Evolutionary conservation across 2,888 invertebrate species (phyloP), one percentile per base, ranked within the genome.

Genomic region (Trichopria drosophilae): DNA sequence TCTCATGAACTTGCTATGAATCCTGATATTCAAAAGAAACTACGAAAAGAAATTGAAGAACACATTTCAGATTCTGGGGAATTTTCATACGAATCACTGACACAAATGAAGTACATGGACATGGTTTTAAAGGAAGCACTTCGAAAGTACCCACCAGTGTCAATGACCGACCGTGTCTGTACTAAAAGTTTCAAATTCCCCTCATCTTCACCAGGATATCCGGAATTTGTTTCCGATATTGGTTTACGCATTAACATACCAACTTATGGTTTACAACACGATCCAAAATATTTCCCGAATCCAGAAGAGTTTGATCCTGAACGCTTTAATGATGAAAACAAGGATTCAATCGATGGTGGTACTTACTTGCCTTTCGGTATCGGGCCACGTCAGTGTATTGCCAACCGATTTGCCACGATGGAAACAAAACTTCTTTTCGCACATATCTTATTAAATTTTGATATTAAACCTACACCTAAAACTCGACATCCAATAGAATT

Each of bases 81-180:
- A 0, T 26, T 61, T 0, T 51, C 60, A 2, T 72, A 70, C 42
- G 70, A 72, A 3, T 51, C 47, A 0, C 29, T 73, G 4, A 62
- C 61, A 3, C 41, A 41, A 0, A 63, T 72, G 62, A 42, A 53
- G 6, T 73, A 71, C 47, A 36, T 73, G 22, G 68, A 72, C 12
- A 71, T 69, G 2, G 64, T 73, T 3, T 22, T 72, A 6, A 60
- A 61, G 36, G 73, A 73, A 46, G 19, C 62, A 9, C 39, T 64
- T 1, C 55, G 65, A 23, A 48, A 61, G 34, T 67, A 68, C 29
- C 76, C 80, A 0, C 74, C 78, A 2, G 77, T 77, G 1, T 53
- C 76, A 0, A 57, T 78, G 0, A 53, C 77, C 55, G 83, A 83
- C 55, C 72, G 84, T 52, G 57, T 73, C 2, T 82, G 82, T 54